Evolutionary conservation across 2,113 vertebrate genomes (phyloP).

Genomic region (Burhinus bistriatus): DNA sequence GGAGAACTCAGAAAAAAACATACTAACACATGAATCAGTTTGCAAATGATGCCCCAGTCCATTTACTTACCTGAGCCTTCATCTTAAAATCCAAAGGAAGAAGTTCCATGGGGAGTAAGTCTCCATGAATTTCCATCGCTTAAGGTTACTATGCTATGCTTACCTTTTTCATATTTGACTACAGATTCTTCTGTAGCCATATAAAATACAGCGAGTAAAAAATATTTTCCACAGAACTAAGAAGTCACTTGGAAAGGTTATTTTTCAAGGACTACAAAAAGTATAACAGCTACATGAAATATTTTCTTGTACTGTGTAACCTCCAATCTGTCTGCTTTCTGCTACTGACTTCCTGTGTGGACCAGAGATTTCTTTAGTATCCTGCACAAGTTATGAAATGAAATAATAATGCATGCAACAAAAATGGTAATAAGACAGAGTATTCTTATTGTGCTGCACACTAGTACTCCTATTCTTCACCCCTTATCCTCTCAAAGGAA

Average conservation of each 20-base stretch:
- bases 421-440: neutral
- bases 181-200: neutral
- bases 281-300: neutral
- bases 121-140: neutral
- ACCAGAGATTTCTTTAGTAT: neutral
- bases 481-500: rapidly evolving
- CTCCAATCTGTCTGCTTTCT: neutral
- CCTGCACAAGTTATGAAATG: neutral
- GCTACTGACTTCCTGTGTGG: neutral
- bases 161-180: neutral
- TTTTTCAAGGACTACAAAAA: neutral
- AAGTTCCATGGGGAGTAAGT: neutral
- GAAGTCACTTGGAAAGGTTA: neutral
- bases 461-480: neutral
- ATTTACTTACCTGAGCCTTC: neutral
- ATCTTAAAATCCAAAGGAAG: neutral
- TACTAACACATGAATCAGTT: neutral
- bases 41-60: neutral
- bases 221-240: neutral
- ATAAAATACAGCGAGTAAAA: neutral
- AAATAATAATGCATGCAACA: neutral
- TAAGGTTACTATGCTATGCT: neutral
- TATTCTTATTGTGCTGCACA: neutral
- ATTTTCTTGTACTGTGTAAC: neutral
- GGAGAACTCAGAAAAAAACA: neutral